Conservation (phyloP, 2,888 invertebrate species). For the Epinotia bilunana region DNA sequence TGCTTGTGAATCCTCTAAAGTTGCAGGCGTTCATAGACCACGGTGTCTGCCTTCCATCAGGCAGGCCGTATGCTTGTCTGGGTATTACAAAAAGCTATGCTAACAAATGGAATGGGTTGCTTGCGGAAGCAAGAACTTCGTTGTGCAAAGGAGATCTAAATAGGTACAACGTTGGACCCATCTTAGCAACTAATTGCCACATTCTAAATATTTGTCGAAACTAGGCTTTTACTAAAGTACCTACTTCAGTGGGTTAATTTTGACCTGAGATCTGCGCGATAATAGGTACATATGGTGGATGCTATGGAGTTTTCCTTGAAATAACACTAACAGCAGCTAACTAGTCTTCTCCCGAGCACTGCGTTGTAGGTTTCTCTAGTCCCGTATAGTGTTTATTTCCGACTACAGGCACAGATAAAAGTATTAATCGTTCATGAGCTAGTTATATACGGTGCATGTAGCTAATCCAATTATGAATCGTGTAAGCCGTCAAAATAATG, state of each 20-base stretch:
- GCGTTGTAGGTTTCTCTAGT: too few relatives aligned
- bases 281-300: neutral
- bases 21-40: too few relatives aligned
- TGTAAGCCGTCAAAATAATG: constrained; percentile 2
- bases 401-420: neutral
- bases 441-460: constrained; percentile 4
- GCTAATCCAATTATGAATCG: neutral
- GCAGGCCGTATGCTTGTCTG: too few relatives aligned
- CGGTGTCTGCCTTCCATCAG: too few relatives aligned
- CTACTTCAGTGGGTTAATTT: neutral
- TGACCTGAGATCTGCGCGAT: neutral
- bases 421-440: neutral
- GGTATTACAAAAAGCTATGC: too few relatives aligned
- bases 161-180: neutral
- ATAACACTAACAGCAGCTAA: neutral
- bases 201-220: neutral
- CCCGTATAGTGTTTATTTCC: neutral
- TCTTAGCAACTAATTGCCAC: neutral
- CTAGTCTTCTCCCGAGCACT: too few relatives aligned
- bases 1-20: too few relatives aligned
- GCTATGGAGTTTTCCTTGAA: neutral
- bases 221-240: too few relatives aligned
- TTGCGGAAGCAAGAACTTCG: neutral
- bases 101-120: neutral
- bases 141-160: neutral